Evolutionary conservation across 2,888 invertebrate species (phyloP).

Genomic region (Malthinus seriepunctatus): DNA sequence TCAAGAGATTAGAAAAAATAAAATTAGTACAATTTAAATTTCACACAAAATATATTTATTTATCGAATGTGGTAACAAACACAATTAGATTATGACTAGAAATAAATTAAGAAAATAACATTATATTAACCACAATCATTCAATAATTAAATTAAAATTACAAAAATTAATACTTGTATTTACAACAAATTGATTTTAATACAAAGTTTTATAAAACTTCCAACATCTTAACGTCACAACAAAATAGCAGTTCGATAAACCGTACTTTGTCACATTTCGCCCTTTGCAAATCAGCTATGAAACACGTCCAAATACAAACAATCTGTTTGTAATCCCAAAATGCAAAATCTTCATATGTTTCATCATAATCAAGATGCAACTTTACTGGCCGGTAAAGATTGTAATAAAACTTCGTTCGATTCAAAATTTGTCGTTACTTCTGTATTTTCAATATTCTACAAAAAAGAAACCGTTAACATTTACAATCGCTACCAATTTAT

Average conservation of each 20-base stretch:
- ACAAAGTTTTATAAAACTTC: background rate
- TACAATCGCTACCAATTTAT: background rate
- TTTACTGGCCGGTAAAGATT: background rate
- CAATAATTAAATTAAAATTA: background rate
- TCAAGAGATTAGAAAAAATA: too few relatives aligned
- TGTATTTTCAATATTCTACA: conserved; percentile 31
- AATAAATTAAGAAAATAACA: too few relatives aligned
- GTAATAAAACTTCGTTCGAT: background rate
- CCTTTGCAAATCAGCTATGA: too few relatives aligned
- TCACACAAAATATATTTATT: too few relatives aligned
- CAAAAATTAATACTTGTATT: conserved; percentile 5
- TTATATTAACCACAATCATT: too few relatives aligned
- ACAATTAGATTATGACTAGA: too few relatives aligned
- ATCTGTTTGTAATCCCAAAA: too few relatives aligned
- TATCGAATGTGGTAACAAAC: too few relatives aligned
- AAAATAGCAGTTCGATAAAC: conserved; percentile 4
- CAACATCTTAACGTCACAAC: background rate
- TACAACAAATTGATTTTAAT: background rate
- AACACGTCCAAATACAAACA: too few relatives aligned
- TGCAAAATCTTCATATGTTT: background rate
- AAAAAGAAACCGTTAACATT: background rate
- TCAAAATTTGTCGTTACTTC: background rate
- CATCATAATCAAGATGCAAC: background rate
- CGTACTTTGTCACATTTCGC: background rate
- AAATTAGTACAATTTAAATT: too few relatives aligned